phyloP scores from a whole-genome alignment of 1,140 invertebrate genomes.

The Diabrotica undecimpunctata region DNA sequence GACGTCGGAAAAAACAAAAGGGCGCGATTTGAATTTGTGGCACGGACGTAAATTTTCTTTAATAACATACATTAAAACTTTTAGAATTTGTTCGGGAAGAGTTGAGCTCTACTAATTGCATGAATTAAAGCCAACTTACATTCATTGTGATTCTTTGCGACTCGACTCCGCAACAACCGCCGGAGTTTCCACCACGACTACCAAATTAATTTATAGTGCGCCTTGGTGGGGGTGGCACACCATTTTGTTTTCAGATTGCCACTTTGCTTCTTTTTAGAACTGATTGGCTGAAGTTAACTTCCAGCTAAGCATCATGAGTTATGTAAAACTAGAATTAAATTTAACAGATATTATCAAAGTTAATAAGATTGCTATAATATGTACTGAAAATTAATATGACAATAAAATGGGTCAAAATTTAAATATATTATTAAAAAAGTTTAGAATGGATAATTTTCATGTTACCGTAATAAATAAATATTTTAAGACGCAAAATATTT shows the following conservation, averaged over 20 bases:
- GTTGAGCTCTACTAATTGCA: slow-evolving; percentile 42
- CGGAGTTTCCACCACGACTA: slow-evolving; percentile 6
- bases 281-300: background rate
- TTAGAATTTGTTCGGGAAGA: slow-evolving; percentile 36
- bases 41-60: slow-evolving; percentile 39
- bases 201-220: slow-evolving; percentile 35
- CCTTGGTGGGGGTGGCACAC: slow-evolving; percentile 6
- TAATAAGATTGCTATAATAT: no score
- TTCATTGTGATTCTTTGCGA: slow-evolving; percentile 41
- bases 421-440: no score
- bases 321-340: no score
- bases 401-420: no score
- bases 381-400: no score
- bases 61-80: slow-evolving; percentile 43
- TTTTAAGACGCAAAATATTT: no score
- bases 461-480: no score
- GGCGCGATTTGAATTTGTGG: slow-evolving; percentile 26
- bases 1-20: slow-evolving; percentile 21
- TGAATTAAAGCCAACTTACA: slow-evolving; percentile 41
- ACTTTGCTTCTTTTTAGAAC: slow-evolving; percentile 4
- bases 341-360: no score
- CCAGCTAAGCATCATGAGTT: no score
- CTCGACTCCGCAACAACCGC: slow-evolving; percentile 13
- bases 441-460: no score
- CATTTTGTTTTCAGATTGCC: slow-evolving; percentile 11